These are phyloP conservation scores for Cinclus cinclus DNA, from an alignment of 2,113 vertebrate species.

Conservation along the genomic window DNA sequence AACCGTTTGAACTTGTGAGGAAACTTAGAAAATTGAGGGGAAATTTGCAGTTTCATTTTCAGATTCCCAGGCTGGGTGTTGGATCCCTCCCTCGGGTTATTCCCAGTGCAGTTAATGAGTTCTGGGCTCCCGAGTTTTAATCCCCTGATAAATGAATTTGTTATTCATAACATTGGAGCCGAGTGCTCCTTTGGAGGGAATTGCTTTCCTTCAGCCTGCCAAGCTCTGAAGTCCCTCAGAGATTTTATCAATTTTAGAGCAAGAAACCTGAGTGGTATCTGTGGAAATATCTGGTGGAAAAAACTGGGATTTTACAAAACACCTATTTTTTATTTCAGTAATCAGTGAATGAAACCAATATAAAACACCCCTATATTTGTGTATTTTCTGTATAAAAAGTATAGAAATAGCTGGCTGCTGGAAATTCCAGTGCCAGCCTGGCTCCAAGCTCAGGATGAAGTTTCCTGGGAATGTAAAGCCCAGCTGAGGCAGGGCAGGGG, in stretches of 20 bases:
- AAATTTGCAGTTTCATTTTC: background rate
- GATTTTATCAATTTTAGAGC: background rate
- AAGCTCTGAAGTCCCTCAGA: background rate
- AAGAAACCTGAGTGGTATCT: background rate
- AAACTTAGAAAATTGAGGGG: accelerated
- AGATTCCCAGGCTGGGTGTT: background rate
- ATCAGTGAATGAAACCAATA: background rate
- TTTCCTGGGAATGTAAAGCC: background rate
- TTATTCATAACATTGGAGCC: background rate
- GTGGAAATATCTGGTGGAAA: background rate
- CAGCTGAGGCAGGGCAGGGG: background rate
- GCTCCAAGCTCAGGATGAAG: background rate
- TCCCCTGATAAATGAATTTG: background rate
- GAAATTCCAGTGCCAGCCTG: background rate
- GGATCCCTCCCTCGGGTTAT: background rate
- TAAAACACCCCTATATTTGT: background rate
- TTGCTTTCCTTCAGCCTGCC: background rate
- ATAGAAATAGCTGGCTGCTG: background rate
- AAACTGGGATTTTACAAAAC: background rate
- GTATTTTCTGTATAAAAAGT: background rate
- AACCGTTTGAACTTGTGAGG: background rate
- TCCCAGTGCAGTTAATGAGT: background rate
- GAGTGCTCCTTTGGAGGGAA: background rate
- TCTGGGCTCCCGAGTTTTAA: background rate
- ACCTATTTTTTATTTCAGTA: background rate